Base-by-base conservation (phyloP, 2,797 vertebrate genomes). In the Rhinichthys osculus region DNA sequence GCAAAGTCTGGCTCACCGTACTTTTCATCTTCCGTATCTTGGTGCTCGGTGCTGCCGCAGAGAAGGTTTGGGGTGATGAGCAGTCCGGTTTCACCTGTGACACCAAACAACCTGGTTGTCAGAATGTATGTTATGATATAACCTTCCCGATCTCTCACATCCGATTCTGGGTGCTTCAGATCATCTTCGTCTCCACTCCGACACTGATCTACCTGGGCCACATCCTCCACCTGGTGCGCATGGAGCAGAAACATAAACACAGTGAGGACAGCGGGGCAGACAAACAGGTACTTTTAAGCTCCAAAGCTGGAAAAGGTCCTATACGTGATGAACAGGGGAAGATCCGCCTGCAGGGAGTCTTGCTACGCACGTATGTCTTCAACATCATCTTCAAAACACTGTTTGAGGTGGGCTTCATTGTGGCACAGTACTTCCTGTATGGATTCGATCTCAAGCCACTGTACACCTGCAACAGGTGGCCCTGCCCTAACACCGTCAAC, bases 91-190 rank as follows among this genome's bases (percentile, higher is more conserved):
- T 97, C 91, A 96, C 95, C 17, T 97, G 97, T 0, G 96, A 97
- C 92, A 97, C 97, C 3, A 97, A 97, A 91, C 96, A 97, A 92
- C 97, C 97, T 0, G 97, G 97, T 90, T 98, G 97, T 91, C 95
- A 98, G 90, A 97, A 96, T 0, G 96, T 97, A 88, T 98, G 97
- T 91, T 98, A 98, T 0, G 97, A 97, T 91, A 93, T 94, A 83
- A 98, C 97, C 83, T 98, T 98, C 91, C 97, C 96, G 52, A 97
- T 98, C 89, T 98, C 97, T 50, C 97, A 98, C 92, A 97, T 97
- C 70, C 96, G 95, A 87, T 97, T 98, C 94, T 98, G 97, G 97
- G 96, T 97, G 86, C 95, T 98, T 94, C 97, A 98, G 92, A 98
- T 98, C 93, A 97, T 97, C 90, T 97, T 98, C 0, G 93, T 97